A percentile compares a stretch with the other conserved stretches of the same genome.
phyloP scores from a whole-genome alignment of 2,888 invertebrate genomes.

The Dascillus cervinus region DNA sequence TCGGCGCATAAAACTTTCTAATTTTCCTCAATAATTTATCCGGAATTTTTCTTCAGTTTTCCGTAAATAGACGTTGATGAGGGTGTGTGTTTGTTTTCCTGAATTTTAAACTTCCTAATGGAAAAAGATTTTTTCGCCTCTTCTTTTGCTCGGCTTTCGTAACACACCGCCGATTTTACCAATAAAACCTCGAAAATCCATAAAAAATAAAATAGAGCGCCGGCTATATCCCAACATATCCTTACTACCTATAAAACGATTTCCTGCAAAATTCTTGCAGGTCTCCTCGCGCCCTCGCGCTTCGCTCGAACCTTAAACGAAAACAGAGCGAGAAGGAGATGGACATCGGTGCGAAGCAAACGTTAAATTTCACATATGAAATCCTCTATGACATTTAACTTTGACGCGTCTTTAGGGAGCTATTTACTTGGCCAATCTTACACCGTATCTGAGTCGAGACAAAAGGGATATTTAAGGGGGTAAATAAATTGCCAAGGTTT shows the following conservation, averaged over 20 bases:
- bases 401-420: constrained; percentile 39
- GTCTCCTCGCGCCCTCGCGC: too few species aligned
- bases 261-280: too few species aligned
- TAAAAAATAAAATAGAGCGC: constrained; percentile 33
- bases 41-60: too few species aligned
- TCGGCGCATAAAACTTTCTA: too few species aligned
- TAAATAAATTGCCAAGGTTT: constrained; percentile 39
- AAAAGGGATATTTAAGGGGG: constrained; percentile 35
- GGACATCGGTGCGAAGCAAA: too few species aligned
- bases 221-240: constrained; percentile 25
- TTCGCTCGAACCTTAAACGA: too few species aligned
- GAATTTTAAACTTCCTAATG: too few species aligned
- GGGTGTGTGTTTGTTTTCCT: too few species aligned
- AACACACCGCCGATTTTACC: constrained; percentile 33
- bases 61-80: too few species aligned
- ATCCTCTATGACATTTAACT: constrained; percentile 36
- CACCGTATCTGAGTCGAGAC: constrained; percentile 28
- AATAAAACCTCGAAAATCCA: constrained; percentile 32
- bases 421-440: constrained; percentile 40
- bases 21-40: too few species aligned
- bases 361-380: constrained; percentile 15
- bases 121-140: too few species aligned
- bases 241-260: constrained; percentile 20
- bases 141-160: background rate
- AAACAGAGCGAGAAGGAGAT: too few species aligned